Evolutionary conservation across 2,113 vertebrate genomes (phyloP).

Genomic region (Rattus rattus): DNA sequence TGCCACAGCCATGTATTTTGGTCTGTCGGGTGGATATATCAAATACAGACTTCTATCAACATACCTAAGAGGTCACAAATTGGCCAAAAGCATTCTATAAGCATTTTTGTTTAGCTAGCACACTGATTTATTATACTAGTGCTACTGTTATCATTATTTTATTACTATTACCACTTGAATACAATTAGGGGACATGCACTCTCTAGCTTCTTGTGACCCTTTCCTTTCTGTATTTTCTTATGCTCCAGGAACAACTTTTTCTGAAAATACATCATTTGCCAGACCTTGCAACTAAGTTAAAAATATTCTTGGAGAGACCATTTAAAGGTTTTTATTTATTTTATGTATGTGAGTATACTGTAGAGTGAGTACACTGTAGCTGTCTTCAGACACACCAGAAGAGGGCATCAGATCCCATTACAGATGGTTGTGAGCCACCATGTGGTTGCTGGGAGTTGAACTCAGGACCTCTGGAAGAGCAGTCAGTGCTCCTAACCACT

Average conservation of each 20-base stretch:
- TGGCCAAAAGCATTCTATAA: background rate
- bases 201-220: background rate
- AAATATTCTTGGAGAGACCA: background rate
- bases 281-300: background rate
- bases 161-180: background rate
- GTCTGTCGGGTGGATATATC: background rate
- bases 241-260: background rate
- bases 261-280: background rate
- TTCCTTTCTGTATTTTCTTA: constrained; percentile 13
- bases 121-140: background rate
- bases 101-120: background rate
- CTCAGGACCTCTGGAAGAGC: too few species aligned
- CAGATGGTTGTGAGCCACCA: too few species aligned
- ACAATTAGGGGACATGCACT: background rate
- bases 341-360: too few species aligned
- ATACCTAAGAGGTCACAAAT: background rate
- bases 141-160: background rate
- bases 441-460: too few species aligned
- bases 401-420: too few species aligned
- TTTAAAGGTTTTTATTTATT: background rate
- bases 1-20: background rate
- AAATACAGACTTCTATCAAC: background rate
- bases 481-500: too few species aligned
- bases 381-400: too few species aligned
- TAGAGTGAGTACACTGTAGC: too few species aligned